Evolutionary conservation across 2,113 vertebrate genomes (phyloP).

Genomic region (Hydrochoerus hydrochaeris): DNA sequence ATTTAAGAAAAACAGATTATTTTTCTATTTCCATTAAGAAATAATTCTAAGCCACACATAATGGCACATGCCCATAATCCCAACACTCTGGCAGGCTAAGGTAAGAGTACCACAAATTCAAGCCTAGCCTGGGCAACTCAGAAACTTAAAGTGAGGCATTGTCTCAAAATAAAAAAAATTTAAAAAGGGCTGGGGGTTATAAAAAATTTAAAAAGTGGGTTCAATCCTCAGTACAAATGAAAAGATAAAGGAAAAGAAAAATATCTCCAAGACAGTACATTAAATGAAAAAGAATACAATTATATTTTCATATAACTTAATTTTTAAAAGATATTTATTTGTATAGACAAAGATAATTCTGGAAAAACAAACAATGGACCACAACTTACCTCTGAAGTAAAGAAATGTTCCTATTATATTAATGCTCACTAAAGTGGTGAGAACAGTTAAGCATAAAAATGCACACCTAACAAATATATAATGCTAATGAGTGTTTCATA

Average conservation of each 20-base stretch:
- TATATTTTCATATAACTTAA: background rate
- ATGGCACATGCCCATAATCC: background rate
- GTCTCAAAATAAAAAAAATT: background rate
- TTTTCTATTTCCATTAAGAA: background rate
- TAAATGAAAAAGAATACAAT: background rate
- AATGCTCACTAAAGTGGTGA: background rate
- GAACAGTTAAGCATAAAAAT: constrained; percentile 5
- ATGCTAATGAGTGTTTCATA: background rate
- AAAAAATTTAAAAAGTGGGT: background rate
- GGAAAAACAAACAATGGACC: background rate
- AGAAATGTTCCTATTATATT: background rate
- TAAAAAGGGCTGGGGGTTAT: background rate
- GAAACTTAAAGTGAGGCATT: background rate
- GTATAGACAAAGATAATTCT: background rate
- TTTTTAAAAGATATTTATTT: background rate
- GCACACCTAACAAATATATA: background rate
- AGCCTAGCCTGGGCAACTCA: background rate
- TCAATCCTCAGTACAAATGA: background rate
- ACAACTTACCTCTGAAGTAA: background rate
- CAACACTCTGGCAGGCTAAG: background rate
- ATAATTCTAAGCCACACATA: background rate
- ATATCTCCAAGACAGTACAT: background rate
- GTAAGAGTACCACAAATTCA: background rate
- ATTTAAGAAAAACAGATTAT: constrained; percentile 11
- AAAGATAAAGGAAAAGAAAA: background rate